Evolutionary conservation across 2,113 vertebrate genomes (phyloP).

Genomic region (Phalacrocorax aristotelis): DNA sequence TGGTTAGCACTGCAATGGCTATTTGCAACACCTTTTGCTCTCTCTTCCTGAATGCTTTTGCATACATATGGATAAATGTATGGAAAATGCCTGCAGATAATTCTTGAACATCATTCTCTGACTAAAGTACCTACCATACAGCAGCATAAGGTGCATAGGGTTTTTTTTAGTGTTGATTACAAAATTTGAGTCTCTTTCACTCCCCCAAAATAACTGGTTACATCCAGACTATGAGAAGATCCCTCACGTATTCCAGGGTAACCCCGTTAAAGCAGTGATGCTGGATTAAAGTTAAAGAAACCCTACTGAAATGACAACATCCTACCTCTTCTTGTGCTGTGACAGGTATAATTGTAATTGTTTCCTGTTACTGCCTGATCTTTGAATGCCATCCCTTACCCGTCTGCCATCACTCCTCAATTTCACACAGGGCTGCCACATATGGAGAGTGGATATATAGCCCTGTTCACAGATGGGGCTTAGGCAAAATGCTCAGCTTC

Average conservation of each 20-base stretch:
- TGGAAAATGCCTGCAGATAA: background rate
- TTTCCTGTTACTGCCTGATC: background rate
- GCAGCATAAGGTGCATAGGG: background rate
- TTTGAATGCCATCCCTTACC: background rate
- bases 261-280: background rate
- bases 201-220: background rate
- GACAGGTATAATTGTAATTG: background rate
- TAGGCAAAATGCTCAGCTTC: background rate
- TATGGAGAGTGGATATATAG: background rate
- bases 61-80: background rate
- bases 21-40: background rate
- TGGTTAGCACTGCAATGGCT: background rate
- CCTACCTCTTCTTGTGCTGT: background rate
- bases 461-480: background rate
- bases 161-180: background rate
- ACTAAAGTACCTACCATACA: background rate
- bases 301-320: background rate
- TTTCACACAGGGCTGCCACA: background rate
- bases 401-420: background rate
- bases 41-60: background rate
- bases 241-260: background rate
- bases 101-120: background rate
- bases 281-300: background rate
- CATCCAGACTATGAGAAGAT: background rate
- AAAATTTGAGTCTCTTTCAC: background rate